Base-by-base conservation (phyloP, 2,888 invertebrate species). In the Agrotis clavis region DNA sequence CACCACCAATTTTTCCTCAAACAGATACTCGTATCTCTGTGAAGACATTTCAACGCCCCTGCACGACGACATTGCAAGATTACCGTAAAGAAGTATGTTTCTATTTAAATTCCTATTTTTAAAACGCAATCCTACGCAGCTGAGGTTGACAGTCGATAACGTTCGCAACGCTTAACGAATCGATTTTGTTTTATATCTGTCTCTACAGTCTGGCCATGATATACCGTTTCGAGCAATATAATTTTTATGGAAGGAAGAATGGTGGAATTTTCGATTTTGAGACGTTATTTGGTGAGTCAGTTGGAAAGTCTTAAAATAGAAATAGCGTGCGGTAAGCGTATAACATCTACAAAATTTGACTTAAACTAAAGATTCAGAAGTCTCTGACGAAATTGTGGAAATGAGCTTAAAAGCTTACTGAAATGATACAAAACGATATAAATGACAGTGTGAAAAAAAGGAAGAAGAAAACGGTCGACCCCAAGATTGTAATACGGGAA, bases 11-110 rank as follows among this genome's bases (percentile, higher is more conserved):
- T 85, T 88, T 88, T 90, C 85, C 86, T 89, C 75, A 88, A 88
- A 87, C 87, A 87, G 88, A 90, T 89, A 25, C 25, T 25, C 25
- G 25, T 25, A 88, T 89, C 88, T 85, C 70, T 83, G 88, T 87
- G 87, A 87, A 87, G 85, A 88, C 89, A 86, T 91, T 89, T 92
- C 91, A 81, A 89, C 92, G 83, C 89, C 89, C 90, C 83, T 87
- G 89, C 88, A 88, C 88, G 86, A 87, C 84, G 88, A 90, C 90
- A 89, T 87, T 85, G 84, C 82, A 84, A 90, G 93, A 92, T 86
- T 85, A 93, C 89, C 92, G 91, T 89, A 90, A 91, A 91, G 89
- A 92, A 92, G 90, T 89, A 90, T 93, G 92, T 94, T 91, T 93
- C 93, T 91, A 92, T 93, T 94, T 93, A 92, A 94, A 92, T 91